Base-by-base conservation (phyloP, 2,888 invertebrate genomes). In the Vandiemenella viatica region DNA sequence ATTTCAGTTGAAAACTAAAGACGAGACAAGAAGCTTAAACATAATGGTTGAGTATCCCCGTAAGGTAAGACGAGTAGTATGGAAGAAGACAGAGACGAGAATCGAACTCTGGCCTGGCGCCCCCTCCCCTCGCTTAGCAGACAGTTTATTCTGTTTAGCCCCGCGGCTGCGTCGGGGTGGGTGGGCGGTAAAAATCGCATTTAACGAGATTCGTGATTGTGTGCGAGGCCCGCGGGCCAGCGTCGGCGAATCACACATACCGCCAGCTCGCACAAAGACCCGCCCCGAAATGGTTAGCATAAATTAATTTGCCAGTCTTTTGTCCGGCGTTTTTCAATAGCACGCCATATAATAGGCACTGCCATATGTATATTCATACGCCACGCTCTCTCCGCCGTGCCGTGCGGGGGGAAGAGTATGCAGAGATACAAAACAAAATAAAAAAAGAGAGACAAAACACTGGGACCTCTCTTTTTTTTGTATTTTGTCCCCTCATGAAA, bases 281-380 rank as follows among this genome's bases (percentile, higher is more conserved):
- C 13, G 43, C 51, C 38, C 46, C 50, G 47, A 52, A 53, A 52
- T 53, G 51, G 55, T 53, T 55, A 55, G 55, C 55, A 55, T 55
- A 55, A 55, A 55, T 55, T 55, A 55, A 55, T 55, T 55, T 55
- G 51, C 49, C 50, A 53, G 53, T 53, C 55, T 55, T 55, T 55
- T 55, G 55, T 55, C 45, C 46, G 38, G 43, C 43, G 19, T 50
- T 43, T 46, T 50, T 50, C 50, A 48, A 50, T 45, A 48, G 50
- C 48, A 48, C 43, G 20, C 23, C 22, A 45, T 43, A 47, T 51
- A 51, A 52, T 50, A 43, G 45, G 53, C 46, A 46, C 45, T 41
- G 50, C 53, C 53, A 53, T 53, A 53, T 53, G 50, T 53, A 53
- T 50, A 50, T 53, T 50, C 53, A 53, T 50, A 50, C 49, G 21